A percentile compares a stretch with the other conserved stretches of the same genome.
These are phyloP conservation scores for Hemithea aestivaria DNA, from an alignment of 2,888 invertebrate species.

Conservation along the genomic window DNA sequence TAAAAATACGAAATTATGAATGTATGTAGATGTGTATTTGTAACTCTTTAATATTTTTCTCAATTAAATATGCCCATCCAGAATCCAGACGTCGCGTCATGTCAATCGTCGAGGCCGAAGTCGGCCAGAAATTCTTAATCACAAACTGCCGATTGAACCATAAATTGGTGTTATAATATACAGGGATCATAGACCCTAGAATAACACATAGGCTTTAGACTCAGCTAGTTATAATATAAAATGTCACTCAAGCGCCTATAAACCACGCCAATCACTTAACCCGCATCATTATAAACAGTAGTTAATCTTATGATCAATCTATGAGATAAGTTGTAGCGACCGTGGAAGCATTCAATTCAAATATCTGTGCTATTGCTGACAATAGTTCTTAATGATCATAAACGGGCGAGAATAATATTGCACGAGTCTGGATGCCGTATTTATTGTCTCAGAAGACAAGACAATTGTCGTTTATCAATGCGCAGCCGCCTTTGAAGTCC, in stretches of 20 bases:
- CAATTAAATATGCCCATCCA: no score
- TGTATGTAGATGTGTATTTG: no score
- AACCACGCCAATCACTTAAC: conserved; percentile 23
- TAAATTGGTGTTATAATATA: no score
- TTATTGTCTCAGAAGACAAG: conserved; percentile 71
- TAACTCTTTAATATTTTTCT: no score
- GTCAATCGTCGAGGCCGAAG: no score
- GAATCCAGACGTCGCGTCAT: not conserved
- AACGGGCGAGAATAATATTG: conserved; percentile 69
- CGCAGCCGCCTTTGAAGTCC: conserved; percentile 74
- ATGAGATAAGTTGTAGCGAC: conserved; percentile 54
- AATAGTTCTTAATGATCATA: conserved; percentile 72
- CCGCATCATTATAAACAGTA: conserved; percentile 51
- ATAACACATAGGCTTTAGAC: no score
- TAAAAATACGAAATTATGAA: no score
- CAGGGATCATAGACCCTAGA: no score
- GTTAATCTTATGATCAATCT: conserved; percentile 66
- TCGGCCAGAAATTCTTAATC: no score
- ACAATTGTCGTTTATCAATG: conserved; percentile 75
- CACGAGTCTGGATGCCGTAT: conserved; percentile 62
- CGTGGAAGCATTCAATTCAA: conserved; percentile 72
- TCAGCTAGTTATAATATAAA: not conserved
- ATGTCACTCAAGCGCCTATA: conserved; percentile 11
- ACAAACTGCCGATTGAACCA: no score
- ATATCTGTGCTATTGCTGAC: conserved; percentile 62